Evolutionary conservation across 2,888 invertebrate genomes (phyloP).

Genomic region (Hypena proboscidalis): DNA sequence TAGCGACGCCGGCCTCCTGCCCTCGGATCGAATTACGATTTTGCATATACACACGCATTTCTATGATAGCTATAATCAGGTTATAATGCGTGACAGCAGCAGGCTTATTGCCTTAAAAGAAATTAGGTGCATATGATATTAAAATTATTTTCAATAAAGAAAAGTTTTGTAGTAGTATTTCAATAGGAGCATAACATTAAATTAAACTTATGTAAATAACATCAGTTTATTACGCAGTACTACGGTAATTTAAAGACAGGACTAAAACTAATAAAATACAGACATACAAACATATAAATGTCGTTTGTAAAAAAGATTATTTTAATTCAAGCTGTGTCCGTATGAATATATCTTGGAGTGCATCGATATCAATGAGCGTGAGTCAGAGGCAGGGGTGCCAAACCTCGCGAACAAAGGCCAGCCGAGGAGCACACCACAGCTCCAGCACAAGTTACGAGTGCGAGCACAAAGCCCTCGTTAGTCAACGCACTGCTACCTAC

Average conservation of each 20-base stretch:
- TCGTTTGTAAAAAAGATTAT: slow-evolving; percentile 17
- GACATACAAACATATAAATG: slow-evolving; percentile 15
- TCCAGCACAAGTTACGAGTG: slow-evolving; percentile 59
- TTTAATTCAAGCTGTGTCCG: slow-evolving; percentile 26
- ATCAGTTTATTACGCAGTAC: slow-evolving; percentile 10
- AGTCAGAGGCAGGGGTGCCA: slow-evolving; percentile 39
- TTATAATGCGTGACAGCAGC: no score
- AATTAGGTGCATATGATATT: not conserved
- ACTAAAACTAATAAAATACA: slow-evolving; percentile 19
- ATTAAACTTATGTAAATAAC: slow-evolving; percentile 9
- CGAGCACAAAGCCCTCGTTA: slow-evolving; percentile 77
- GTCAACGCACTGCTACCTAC: slow-evolving; percentile 78
- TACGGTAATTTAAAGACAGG: slow-evolving; percentile 13
- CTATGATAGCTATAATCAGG: not conserved
- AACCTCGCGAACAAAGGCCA: slow-evolving; percentile 45
- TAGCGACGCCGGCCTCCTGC: slow-evolving; percentile 24
- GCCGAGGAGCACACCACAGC: slow-evolving; percentile 32
- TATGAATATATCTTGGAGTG: slow-evolving; percentile 28
- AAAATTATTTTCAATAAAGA: not conserved
- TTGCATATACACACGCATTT: slow-evolving; percentile 15
- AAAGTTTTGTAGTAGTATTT: slow-evolving; percentile 1
- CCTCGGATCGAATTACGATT: slow-evolving; percentile 34
- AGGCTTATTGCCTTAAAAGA: not conserved
- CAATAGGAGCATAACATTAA: slow-evolving; percentile 4
- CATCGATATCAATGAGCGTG: slow-evolving; percentile 36